phyloP scores from a whole-genome alignment of 2,113 vertebrate species.

The Catagonus wagneri region DNA sequence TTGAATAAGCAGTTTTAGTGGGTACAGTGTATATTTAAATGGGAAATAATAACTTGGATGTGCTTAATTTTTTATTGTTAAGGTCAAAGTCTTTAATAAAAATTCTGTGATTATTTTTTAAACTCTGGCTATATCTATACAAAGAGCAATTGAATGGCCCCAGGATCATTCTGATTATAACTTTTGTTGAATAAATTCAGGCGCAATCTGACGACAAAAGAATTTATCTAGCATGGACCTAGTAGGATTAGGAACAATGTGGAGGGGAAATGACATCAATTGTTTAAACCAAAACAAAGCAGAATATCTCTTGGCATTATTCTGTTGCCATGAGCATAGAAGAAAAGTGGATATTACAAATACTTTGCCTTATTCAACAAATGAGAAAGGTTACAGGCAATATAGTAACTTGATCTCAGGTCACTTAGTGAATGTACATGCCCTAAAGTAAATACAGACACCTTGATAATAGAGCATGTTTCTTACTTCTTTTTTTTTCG shows the following conservation, averaged over 20 bases:
- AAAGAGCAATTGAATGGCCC: conserved; percentile 25
- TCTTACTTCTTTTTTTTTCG: conserved; percentile 2
- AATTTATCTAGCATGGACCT: neutral
- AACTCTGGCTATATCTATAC: neutral
- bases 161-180: neutral
- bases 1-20: conserved; percentile 43
- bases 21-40: conserved; percentile 27
- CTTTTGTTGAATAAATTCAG: neutral
- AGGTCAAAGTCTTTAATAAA: conserved; percentile 53
- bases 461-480: neutral
- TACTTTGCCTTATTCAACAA: neutral
- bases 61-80: conserved; percentile 41
- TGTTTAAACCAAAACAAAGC: conserved; percentile 34
- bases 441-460: neutral
- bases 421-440: conserved; percentile 31
- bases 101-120: conserved; percentile 41
- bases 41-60: conserved; percentile 28
- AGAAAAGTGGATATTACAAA: neutral
- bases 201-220: neutral
- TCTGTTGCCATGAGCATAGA: neutral
- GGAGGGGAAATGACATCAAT: neutral
- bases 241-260: neutral
- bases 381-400: neutral
- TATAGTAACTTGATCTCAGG: neutral
- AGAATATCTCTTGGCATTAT: neutral